Conservation (phyloP, 2,113 vertebrate genomes). For the Eulemur macaco region DNA sequence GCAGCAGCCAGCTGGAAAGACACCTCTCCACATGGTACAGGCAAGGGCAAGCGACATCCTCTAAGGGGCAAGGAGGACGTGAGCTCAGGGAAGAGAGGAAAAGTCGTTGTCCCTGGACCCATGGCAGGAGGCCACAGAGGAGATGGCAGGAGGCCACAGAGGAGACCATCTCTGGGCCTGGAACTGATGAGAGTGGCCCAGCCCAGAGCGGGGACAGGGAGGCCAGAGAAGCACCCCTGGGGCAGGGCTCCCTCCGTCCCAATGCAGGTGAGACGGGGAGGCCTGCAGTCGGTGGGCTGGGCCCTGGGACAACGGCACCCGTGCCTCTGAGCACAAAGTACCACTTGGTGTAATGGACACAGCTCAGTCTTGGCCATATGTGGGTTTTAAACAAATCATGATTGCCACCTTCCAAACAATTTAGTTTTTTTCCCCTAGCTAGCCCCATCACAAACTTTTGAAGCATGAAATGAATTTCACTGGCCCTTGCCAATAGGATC, state of each 20-base stretch:
- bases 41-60: too few relatives aligned
- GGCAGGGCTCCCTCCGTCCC: background rate
- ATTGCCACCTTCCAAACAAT: slow-evolving; percentile 79
- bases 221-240: too few relatives aligned
- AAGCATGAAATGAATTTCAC: slow-evolving; percentile 89
- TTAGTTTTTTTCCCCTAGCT: slow-evolving; percentile 65
- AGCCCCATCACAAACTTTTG: slow-evolving; percentile 86
- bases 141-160: background rate
- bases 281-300: background rate
- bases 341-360: slow-evolving; percentile 69
- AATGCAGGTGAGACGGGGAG: background rate
- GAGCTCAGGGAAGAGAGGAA: background rate
- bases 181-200: background rate
- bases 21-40: fast-evolving
- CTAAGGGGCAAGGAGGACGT: background rate
- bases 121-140: background rate
- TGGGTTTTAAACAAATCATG: slow-evolving; percentile 83
- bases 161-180: background rate
- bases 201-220: too few relatives aligned
- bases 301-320: background rate
- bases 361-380: slow-evolving; percentile 75
- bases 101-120: background rate
- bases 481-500: slow-evolving; percentile 83
- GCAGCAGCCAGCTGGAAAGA: background rate
- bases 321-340: slow-evolving; percentile 61